A percentile compares a stretch with the other conserved stretches of the same genome.
Evolutionary conservation across 1,140 invertebrate genomes (phyloP).

Genomic region (Drosophila ironensis): DNA sequence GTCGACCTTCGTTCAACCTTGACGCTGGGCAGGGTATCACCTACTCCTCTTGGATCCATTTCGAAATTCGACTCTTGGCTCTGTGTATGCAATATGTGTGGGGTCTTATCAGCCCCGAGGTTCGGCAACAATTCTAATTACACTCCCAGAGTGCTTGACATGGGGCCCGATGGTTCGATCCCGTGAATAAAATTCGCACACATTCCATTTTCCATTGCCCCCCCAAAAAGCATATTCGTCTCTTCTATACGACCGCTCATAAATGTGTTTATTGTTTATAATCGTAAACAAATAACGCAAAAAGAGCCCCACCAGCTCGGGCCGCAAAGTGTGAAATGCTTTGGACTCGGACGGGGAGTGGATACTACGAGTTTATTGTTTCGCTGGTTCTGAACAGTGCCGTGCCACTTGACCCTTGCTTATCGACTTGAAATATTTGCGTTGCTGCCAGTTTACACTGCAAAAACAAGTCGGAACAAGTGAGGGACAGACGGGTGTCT

Average conservation of each 20-base stretch:
- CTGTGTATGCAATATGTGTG: conserved; percentile 2
- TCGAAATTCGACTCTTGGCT: neutral
- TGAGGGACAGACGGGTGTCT: too few species aligned
- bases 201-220: conserved; percentile 27
- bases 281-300: conserved; percentile 42
- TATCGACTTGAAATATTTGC: neutral
- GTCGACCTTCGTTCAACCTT: conserved; percentile 13
- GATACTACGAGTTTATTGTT: too few species aligned
- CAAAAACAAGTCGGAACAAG: too few species aligned
- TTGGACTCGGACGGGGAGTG: neutral
- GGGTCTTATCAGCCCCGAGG: conserved; percentile 17
- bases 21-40: neutral
- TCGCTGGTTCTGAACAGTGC: conserved; percentile 1
- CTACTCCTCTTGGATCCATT: conserved; percentile 9
- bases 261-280: conserved; percentile 61
- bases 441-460: neutral
- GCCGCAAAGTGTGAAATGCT: conserved; percentile 1
- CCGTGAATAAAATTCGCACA: conserved; percentile 29
- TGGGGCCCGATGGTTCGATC: conserved; percentile 9
- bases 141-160: conserved; percentile 32
- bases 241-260: conserved; percentile 44
- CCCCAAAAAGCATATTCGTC: too few species aligned
- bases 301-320: neutral
- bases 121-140: conserved; percentile 52
- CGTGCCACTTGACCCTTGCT: conserved; percentile 21